These are phyloP conservation scores for Callospermophilus lateralis DNA, from an alignment of 2,113 vertebrate species.

Conservation along the genomic window DNA sequence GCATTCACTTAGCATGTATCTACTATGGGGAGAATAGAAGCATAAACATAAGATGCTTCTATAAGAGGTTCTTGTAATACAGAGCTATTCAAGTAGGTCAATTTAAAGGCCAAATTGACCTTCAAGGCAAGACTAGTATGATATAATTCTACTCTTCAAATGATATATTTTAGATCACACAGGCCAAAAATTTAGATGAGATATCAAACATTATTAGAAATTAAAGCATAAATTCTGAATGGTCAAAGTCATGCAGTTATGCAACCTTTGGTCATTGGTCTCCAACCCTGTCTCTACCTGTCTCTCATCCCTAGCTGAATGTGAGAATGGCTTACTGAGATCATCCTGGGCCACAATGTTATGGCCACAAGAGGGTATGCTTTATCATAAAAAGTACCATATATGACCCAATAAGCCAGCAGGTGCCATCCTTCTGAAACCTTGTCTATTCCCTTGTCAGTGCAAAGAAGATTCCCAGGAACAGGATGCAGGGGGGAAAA, in stretches of 20 bases:
- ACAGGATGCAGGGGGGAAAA: not conserved
- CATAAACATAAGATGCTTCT: not conserved
- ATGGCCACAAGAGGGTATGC: not conserved
- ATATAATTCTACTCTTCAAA: not conserved
- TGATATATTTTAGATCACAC: not conserved
- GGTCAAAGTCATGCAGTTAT: not conserved
- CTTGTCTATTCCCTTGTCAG: not conserved
- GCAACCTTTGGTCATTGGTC: not conserved
- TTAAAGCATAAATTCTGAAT: not conserved
- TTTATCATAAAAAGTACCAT: not conserved
- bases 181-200: constrained; percentile 1
- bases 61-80: constrained; percentile 41
- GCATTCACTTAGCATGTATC: constrained; percentile 61
- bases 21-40: constrained; percentile 46
- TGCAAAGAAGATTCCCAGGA: not conserved
- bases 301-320: not conserved
- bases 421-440: not conserved
- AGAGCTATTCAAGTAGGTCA: not conserved
- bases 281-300: not conserved
- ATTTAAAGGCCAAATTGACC: not conserved
- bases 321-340: not conserved
- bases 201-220: not conserved
- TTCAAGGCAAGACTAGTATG: not conserved
- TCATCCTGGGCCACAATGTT: not conserved
- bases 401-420: not conserved